These are phyloP conservation scores for Caenorhabditis virilis DNA, from an alignment of 2,888 invertebrate species.

Conservation along the genomic window DNA sequence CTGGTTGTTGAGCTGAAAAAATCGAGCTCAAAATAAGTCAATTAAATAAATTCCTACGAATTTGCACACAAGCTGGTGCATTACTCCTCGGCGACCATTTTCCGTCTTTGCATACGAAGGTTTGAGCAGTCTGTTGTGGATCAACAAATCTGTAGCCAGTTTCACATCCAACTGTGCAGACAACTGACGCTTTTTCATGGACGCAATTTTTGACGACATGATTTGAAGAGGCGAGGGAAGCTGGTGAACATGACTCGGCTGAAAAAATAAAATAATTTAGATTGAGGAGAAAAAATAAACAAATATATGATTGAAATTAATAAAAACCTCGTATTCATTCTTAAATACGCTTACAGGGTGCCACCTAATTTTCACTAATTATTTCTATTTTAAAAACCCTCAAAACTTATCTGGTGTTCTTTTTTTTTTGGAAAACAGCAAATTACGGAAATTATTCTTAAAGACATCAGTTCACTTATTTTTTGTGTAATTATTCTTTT, in stretches of 20 bases:
- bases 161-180: conserved; percentile 70
- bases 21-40: neutral
- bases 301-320: too few relatives aligned
- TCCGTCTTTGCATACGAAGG: conserved; percentile 69
- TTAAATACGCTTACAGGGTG: too few relatives aligned
- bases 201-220: conserved; percentile 75
- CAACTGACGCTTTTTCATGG: conserved; percentile 76
- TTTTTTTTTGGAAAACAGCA: too few relatives aligned
- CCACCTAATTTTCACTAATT: too few relatives aligned
- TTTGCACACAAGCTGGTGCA: conserved; percentile 91
- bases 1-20: conserved; percentile 66
- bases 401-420: too few relatives aligned
- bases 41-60: conserved; percentile 74
- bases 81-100: conserved; percentile 86
- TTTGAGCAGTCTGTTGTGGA: conserved; percentile 37
- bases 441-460: too few relatives aligned
- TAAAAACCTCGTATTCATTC: too few relatives aligned
- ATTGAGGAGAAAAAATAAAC: too few relatives aligned
- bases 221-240: conserved; percentile 87
- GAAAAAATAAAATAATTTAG: conserved; percentile 29
- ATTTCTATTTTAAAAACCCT: too few relatives aligned
- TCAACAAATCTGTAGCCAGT: conserved; percentile 64
- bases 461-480: too few relatives aligned
- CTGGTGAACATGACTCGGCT: conserved; percentile 79
- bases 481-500: too few relatives aligned